Conservation (phyloP, 2,888 invertebrate species). For the Himalopsyche tibetana region DNA sequence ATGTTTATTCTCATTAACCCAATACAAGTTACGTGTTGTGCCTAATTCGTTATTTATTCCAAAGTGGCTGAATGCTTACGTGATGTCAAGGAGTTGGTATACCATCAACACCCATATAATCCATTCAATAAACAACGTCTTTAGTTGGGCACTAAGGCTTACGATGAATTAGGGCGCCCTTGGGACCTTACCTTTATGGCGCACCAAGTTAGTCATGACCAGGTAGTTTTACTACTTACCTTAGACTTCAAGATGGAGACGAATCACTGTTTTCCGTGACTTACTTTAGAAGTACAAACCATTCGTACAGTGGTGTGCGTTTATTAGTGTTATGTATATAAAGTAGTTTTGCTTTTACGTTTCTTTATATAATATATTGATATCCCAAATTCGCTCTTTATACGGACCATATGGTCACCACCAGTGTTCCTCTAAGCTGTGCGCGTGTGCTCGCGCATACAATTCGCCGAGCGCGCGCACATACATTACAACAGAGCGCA, state of each 20-base stretch:
- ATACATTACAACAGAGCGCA: no score
- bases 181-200: constrained; percentile 11
- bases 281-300: constrained; percentile 16
- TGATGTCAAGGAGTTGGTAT: not conserved
- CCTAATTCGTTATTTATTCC: no score
- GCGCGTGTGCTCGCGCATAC: no score
- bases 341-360: no score
- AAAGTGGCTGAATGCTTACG: not conserved
- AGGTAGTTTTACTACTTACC: constrained; percentile 30
- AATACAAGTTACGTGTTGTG: no score
- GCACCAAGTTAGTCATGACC: constrained; percentile 16
- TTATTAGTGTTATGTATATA: no score
- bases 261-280: constrained; percentile 34
- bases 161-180: not conserved
- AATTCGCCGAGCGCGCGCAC: no score
- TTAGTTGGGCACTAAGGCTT: not conserved
- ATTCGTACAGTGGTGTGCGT: not conserved
- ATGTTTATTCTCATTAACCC: no score
- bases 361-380: no score
- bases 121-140: constrained; percentile 26
- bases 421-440: no score
- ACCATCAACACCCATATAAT: constrained; percentile 20
- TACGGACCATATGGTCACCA: no score
- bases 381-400: no score
- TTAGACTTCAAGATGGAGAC: constrained; percentile 21